Evolutionary conservation across 2,797 vertebrate species (phyloP), one percentile per base, ranked within the genome.

Genomic region (Phrynocephalus guinanensis): DNA sequence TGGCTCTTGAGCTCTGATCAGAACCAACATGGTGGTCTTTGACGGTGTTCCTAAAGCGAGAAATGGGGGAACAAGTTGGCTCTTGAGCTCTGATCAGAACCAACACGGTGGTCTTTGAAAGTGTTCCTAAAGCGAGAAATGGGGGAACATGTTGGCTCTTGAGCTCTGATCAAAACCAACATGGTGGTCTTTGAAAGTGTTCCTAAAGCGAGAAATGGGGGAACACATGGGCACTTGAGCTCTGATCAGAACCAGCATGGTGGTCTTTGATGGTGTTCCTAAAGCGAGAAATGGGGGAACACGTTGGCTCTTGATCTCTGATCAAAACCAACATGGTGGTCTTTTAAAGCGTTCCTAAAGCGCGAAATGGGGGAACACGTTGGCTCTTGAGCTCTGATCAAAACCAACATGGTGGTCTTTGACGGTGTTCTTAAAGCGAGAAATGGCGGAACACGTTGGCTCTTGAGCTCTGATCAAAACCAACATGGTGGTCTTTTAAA

Each of bases 1-100:
- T 10, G 5, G 3, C 7, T 78, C 38, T 70, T 16, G 33, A 18
- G 13, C 8, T 56, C n/a, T n/a, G n/a, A n/a, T n/a, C 50, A 28
- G 11, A 16, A 11, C 72, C 72, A 76, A 6, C 72, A 77, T 76
- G 15, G 3, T 67, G 26, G 38, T 33, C 79, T 79, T 50, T 20
- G 18, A 22, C 3, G 3, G 84, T 86, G 76, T 86, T 86, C 76
- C 84, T 56, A 56, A 86, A 70, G 76, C 6, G 48, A 33, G 66
- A 79, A 79, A 71, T 70, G 44, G 76, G 66, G 76, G 76, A 18
- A 70, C 76, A 38, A 18, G 0, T 10, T 20, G 4, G 18, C 2
- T 63, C 60, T 63, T 5, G 60, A 63, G 13, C 9, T 15, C 60
- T 20, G 4, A 15, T 63, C 60, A 15, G 20, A 15, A 63, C 60